Percentiles rank a stretch among this genome's conserved stretches.
phyloP scores from a whole-genome alignment of 2,113 vertebrate genomes.

The Oncorhynchus nerka region DNA sequence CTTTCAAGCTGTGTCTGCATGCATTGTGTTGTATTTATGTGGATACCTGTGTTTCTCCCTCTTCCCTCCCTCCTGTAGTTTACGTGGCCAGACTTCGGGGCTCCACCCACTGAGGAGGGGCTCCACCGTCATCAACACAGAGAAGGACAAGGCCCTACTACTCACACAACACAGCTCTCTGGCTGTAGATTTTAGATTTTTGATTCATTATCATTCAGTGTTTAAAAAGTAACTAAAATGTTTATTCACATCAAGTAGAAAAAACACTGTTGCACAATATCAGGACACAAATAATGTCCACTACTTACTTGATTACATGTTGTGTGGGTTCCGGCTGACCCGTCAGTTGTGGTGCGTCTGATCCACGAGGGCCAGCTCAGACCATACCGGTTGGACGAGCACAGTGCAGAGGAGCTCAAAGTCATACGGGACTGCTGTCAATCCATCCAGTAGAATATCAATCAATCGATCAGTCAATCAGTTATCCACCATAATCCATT shows the following conservation, averaged over 20 bases:
- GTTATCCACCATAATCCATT: too few species aligned
- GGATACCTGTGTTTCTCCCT: too few species aligned
- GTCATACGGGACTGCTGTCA: slow-evolving; percentile 76
- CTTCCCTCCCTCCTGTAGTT: slow-evolving; percentile 72
- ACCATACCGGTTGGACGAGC: slow-evolving; percentile 80
- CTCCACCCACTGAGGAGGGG: slow-evolving; percentile 84
- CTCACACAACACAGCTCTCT: slow-evolving; percentile 16
- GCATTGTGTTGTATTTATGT: too few species aligned
- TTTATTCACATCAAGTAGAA: too few species aligned
- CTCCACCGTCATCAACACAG: slow-evolving; percentile 86
- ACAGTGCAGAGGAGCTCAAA: slow-evolving; percentile 79
- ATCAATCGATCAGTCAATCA: too few species aligned
- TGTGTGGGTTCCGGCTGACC: slow-evolving; percentile 73
- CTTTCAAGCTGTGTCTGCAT: too few species aligned
- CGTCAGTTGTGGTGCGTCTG: slow-evolving; percentile 82
- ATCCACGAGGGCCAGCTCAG: slow-evolving; percentile 85
- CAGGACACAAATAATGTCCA: not conserved
- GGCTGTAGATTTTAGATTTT: too few species aligned
- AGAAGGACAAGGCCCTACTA: slow-evolving; percentile 86
- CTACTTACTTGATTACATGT: not conserved
- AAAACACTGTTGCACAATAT: too few species aligned
- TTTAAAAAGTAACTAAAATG: too few species aligned
- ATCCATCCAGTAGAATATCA: not conserved
- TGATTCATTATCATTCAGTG: too few species aligned
- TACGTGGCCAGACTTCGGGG: slow-evolving; percentile 89